Base-by-base conservation (phyloP, 1,140 invertebrate genomes). In the Drosophila kikkawai region DNA sequence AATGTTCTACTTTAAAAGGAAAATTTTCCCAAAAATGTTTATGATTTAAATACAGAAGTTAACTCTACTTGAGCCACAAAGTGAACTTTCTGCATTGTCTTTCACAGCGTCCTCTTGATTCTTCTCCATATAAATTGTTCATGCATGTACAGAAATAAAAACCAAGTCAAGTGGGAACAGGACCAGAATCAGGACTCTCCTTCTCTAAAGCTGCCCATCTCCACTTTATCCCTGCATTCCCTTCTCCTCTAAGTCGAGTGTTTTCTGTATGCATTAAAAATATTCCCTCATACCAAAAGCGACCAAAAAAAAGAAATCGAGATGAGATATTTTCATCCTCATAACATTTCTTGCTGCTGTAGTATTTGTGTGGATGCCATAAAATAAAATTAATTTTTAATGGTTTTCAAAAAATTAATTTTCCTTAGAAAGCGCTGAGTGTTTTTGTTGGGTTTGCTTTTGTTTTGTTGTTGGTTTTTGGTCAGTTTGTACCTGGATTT, bases 371-470 rank as follows among this genome's bases (percentile, higher is more conserved):
- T 58, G 56, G 59, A 42, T 71, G 70, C 78, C 74, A 80, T 81
- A 81, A 90, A 90, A 88, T 75, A 88, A 81, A 88, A 88, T 88
- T 79, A 88, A 88, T 88, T 90, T 88, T 90, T 90, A 83, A 88
- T 90, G 85, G 80, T 90, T 88, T 90, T 81, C 45, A 68, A 88
- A 88, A 90, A 74, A 88, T 88, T 88, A 88, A 88, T 88, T 88
- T 88, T 88, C 84, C 61, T 84, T 88, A 88, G 74, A 74, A 84
- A 41, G 77, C 61, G 74, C 48, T 8, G 36, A 42, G 63, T 19
- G 63, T 81, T 79, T 80, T 79, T 79, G 77, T 83, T 80, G 68
- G 71, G 55, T 53, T 82, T 37, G 39, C 19, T n/a, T 55, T 55
- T 70, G 59, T 22, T 48, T 48, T 61, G 32, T 44, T 69, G 50